Evolutionary conservation across 2,113 vertebrate genomes (phyloP), one percentile per base, ranked within the genome.

Genomic region (Callionymus lyra): DNA sequence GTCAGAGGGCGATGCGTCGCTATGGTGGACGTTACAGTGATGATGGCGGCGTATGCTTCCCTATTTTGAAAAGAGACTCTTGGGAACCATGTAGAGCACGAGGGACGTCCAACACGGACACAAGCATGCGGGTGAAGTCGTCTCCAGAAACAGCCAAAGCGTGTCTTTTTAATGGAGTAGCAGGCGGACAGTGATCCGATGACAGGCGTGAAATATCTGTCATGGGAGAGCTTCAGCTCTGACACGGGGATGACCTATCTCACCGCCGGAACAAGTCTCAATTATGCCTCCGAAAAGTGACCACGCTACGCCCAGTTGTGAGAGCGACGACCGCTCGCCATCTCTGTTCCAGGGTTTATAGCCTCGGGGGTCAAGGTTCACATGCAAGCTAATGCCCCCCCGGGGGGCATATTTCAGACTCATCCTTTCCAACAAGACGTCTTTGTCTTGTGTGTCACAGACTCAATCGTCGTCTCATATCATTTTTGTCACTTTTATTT

Each of bases 221-320:
- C 52, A 39, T 68, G 61, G 61, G 61, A 77, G 71, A 68, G 57
- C 51, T 41, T 49, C 48, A 17, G 56, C 52, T 50, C 53, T 66
- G 66, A 63, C 68, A 68, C 48, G 8, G 19, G 27, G 55, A 68
- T 72, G 76, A 80, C 71, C 75, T 77, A 63, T 81, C 68, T 72
- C 68, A 74, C 68, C 49, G 45, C 64, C 1, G 60, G 73, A 76
- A 84, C 74, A 80, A 79, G 71, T 18, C 59, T 64, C 74, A 77
- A 71, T 81, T 81, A 79, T 76, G 40, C 56, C 41, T 18, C 59
- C 60, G 59, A 63, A 43, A 63, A 43, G 52, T 21, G 50, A 60
- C 3, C 43, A 41, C 31, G 53, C 65, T 55, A 49, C 47, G 48
- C 19, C 41, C 18, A 31, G n/a, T 56, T 36, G 42, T 53, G 41